Base-by-base conservation (phyloP, 1,140 invertebrate species). In the Pinna nobilis region DNA sequence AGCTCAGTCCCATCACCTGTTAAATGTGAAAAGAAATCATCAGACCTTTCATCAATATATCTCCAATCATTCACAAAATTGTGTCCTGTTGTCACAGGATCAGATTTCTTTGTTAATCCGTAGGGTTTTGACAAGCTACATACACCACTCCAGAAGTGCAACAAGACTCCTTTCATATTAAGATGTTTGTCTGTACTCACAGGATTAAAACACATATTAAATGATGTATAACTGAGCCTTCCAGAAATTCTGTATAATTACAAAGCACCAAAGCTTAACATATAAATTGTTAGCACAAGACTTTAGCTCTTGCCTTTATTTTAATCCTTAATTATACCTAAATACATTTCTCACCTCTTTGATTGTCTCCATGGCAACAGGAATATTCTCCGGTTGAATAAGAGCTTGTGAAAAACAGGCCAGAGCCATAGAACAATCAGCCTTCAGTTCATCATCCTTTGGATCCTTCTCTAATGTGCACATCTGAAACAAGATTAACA, bases 371-470 rank as follows among this genome's bases (percentile, higher is more conserved):
- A 90, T 79, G 0, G 91, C 90, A 13, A 91, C 87, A 13, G 91
- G 89, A 72, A 94, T 89, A 72, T 91, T 82, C 4, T 88, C 82
- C 0, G 91, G 77, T 41, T 77, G 79, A 7, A 90, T 77, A 7
- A 87, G 75, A 84, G 49, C 90, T 71, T 80, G 91, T 87, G 49
- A 92, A 13, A 96, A 87, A 2, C 91, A 88, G 0, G 93, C 92
- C 18, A 97, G 87, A 23, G 94, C 90, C 35, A 90, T 86, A 5
- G 90, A 89, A 76, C 94, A 94, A 18, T 92, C 91, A 18, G 90
- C 90, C n/a, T 91, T 91, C 3, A 97, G 85, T 85, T 97, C 95
- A 47, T 94, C 94, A 84, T 97, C 95, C 0, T 91, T 88, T 49
- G 87, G 91, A 82, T 95, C 94, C 77, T 92, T 94, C 80, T 95